Percentiles rank a stretch among this genome's conserved stretches.
Evolutionary conservation across 1,140 invertebrate species (phyloP).

Genomic region (Saxidomus purpurata): DNA sequence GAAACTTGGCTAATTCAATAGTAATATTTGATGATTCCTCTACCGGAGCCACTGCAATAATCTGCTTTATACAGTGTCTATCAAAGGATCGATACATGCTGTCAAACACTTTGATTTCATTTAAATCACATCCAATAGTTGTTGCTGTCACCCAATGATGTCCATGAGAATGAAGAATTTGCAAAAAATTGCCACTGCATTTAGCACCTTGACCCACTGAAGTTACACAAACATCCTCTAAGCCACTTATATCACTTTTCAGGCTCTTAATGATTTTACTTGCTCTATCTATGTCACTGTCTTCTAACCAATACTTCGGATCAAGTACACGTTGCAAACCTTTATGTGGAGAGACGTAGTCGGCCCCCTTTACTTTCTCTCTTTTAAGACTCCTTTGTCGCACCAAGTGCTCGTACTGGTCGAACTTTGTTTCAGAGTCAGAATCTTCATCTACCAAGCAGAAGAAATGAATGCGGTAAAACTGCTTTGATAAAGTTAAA

Average conservation of each 20-base stretch:
- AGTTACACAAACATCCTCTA: slow-evolving; percentile 51
- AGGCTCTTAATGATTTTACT: slow-evolving; percentile 14
- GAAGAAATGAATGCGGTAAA: slow-evolving; percentile 17
- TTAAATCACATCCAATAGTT: background rate
- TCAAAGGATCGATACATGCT: slow-evolving; percentile 36
- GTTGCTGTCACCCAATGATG: slow-evolving; percentile 50
- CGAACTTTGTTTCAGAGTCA: background rate
- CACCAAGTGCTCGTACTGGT: background rate
- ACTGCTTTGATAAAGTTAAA: background rate
- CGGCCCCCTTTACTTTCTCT: background rate
- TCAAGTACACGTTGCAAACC: slow-evolving; percentile 27
- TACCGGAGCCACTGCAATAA: background rate
- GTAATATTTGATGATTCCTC: background rate
- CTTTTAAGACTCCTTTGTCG: background rate
- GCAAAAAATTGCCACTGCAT: background rate
- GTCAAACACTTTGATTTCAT: slow-evolving; percentile 29
- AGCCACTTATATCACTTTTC: slow-evolving; percentile 20
- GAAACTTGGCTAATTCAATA: slow-evolving; percentile 45
- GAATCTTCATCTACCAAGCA: slow-evolving; percentile 36
- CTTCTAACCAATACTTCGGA: slow-evolving; percentile 49
- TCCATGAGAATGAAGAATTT: slow-evolving; percentile 53
- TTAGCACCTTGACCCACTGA: background rate
- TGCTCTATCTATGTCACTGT: slow-evolving; percentile 29
- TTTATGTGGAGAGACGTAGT: background rate
- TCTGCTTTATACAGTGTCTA: background rate